phyloP scores from a whole-genome alignment of 2,113 vertebrate genomes.

The Vidua chalybeata region DNA sequence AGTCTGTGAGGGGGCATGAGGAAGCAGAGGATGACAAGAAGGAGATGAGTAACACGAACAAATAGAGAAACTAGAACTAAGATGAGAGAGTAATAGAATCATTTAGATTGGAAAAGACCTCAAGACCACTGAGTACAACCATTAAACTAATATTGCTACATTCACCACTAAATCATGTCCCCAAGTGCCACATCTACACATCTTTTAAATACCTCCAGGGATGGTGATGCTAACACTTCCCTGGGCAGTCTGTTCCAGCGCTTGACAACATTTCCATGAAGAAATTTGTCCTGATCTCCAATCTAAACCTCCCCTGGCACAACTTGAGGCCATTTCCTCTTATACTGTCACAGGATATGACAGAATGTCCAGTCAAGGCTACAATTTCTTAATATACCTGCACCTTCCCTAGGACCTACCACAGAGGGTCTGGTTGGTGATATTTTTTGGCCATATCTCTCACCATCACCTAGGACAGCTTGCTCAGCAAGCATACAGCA shows the following conservation, averaged over 20 bases:
- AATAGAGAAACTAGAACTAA: not conserved
- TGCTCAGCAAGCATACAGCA: not conserved
- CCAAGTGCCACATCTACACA: not conserved
- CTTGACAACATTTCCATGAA: not conserved
- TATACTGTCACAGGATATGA: not conserved
- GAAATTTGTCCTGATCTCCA: not conserved
- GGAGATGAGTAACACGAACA: not conserved
- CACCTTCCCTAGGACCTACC: not conserved
- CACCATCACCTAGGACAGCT: not conserved
- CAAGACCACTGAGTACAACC: not conserved
- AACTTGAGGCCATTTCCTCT: not conserved
- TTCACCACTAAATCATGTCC: not conserved
- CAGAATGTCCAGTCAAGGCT: not conserved
- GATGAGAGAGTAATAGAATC: not conserved
- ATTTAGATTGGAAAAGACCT: not conserved
- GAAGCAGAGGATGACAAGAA: not conserved
- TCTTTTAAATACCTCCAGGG: not conserved
- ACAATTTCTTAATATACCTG: not conserved
- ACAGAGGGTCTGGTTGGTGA: not conserved
- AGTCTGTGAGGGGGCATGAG: not conserved
- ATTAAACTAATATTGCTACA: not conserved
- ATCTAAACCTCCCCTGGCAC: not conserved
- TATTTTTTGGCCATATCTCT: fast-evolving
- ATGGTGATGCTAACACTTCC: not conserved
- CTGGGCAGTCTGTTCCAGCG: not conserved